These are phyloP conservation scores for Pseudochirops cupreus DNA, from an alignment of 2,797 vertebrate species.

Conservation along the genomic window DNA sequence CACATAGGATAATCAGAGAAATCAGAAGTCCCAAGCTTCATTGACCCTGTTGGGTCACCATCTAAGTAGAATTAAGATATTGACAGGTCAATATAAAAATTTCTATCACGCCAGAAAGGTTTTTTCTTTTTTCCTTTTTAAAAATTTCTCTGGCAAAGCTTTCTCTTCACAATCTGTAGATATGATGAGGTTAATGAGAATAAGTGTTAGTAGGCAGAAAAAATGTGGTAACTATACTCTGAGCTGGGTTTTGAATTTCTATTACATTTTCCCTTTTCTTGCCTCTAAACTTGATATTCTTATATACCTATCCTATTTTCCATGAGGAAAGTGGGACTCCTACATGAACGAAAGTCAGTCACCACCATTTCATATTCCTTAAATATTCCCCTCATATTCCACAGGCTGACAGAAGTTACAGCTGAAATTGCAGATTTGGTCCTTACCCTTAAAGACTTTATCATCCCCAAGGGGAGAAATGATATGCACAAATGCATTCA, in stretches of 20 bases:
- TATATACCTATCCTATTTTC: not conserved
- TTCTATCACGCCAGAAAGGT: not conserved
- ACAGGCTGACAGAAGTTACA: not conserved
- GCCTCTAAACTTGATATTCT: not conserved
- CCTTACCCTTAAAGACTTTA: slow-evolving; percentile 43
- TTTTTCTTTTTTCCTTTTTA: slow-evolving; percentile 23
- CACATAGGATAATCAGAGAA: not conserved
- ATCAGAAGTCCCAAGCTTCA: not conserved
- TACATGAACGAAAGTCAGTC: not conserved
- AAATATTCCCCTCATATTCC: not conserved
- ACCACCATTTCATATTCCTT: not conserved
- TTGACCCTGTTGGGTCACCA: not conserved
- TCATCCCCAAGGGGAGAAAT: slow-evolving; percentile 7
- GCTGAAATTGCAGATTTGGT: not conserved
- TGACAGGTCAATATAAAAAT: slow-evolving; percentile 5
- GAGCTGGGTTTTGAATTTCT: slow-evolving; percentile 27
- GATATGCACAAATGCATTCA: not conserved
- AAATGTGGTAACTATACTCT: not conserved
- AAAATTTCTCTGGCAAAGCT: not conserved
- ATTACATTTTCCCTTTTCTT: not conserved
- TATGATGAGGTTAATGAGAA: not conserved
- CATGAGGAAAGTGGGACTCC: not conserved
- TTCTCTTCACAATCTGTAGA: not conserved
- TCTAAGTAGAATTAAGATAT: slow-evolving; percentile 33
- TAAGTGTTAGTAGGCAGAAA: not conserved